phyloP scores from a whole-genome alignment of 2,888 invertebrate genomes.

The Himalopsyche japonica region DNA sequence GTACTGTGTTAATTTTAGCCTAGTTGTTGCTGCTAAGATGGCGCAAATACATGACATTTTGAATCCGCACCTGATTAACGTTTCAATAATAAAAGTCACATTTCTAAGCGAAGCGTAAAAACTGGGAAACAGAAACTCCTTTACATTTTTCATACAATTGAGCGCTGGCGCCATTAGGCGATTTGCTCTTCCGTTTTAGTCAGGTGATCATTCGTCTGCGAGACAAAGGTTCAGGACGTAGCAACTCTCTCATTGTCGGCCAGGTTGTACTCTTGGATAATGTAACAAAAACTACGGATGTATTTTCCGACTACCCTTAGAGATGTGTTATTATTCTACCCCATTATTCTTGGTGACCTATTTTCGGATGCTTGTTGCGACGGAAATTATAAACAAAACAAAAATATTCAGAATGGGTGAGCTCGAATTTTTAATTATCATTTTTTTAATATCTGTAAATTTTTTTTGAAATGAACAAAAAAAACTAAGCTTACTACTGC shows the following conservation, averaged over 20 bases:
- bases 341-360: background rate
- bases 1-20: too few relatives aligned
- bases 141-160: background rate
- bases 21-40: too few relatives aligned
- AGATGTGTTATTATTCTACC: background rate
- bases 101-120: background rate
- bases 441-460: background rate
- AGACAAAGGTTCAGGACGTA: background rate
- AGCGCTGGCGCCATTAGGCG: background rate
- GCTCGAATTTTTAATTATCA: background rate
- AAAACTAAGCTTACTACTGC: too few relatives aligned
- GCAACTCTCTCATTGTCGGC: background rate
- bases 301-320: background rate
- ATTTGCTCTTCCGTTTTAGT: background rate
- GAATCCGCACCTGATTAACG: too few relatives aligned
- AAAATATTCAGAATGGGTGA: background rate
- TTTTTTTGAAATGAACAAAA: too few relatives aligned
- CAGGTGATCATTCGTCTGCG: background rate
- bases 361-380: background rate
- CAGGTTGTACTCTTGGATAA: background rate
- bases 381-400: background rate
- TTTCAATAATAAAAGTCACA: background rate
- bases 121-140: background rate
- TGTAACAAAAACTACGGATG: background rate
- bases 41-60: too few relatives aligned